These are phyloP conservation scores for Amphipoea lucens DNA, from an alignment of 2,888 invertebrate genomes.

Conservation along the genomic window DNA sequence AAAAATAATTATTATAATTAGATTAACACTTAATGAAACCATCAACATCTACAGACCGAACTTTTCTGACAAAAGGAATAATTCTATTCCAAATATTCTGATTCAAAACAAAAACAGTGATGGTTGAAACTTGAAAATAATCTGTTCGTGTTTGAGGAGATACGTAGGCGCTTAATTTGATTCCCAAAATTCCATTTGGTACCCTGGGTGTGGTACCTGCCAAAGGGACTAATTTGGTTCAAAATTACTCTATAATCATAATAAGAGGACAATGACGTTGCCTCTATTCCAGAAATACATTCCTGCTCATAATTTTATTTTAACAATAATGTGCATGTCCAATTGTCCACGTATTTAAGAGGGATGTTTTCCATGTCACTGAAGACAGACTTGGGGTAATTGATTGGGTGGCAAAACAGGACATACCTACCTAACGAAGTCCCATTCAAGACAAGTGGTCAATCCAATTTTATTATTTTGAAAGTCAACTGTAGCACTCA, in stretches of 20 bases:
- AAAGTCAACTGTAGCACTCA: background rate
- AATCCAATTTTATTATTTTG: background rate
- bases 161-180: conserved; percentile 23
- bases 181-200: conserved; percentile 36
- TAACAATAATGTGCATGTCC: background rate
- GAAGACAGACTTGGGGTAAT: background rate
- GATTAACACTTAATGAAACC: background rate
- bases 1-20: background rate
- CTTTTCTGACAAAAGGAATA: background rate
- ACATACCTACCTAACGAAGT: background rate
- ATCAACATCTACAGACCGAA: background rate
- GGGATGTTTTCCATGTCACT: background rate
- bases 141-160: conserved; percentile 1
- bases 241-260: conserved; percentile 53
- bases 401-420: background rate
- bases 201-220: background rate
- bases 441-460: background rate
- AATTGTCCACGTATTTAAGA: background rate
- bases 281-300: conserved; percentile 21
- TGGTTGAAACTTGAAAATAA: background rate
- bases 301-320: conserved; percentile 1
- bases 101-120: background rate
- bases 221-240: conserved; percentile 27
- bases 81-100: background rate
- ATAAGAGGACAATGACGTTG: background rate